These are phyloP conservation scores for Taenioides sp. DNA, from an alignment of 2,797 vertebrate species.

Conservation along the genomic window DNA sequence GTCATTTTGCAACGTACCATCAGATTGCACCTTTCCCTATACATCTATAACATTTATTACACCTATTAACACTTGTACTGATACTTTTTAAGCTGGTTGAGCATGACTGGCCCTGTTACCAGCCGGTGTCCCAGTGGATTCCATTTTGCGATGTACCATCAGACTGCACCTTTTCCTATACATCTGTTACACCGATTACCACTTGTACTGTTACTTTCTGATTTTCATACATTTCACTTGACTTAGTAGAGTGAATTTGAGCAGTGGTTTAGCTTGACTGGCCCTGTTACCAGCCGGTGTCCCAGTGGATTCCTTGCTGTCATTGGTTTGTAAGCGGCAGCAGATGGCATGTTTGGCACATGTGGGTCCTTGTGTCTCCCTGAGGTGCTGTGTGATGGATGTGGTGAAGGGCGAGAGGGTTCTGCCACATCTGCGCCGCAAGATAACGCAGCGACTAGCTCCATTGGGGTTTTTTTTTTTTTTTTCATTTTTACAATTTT, in stretches of 20 bases:
- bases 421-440: constrained; percentile 72
- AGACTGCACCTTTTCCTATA: neutral
- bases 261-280: constrained; percentile 63
- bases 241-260: constrained; percentile 51
- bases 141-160: no score
- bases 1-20: no score
- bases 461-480: constrained; percentile 59
- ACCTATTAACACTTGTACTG: no score
- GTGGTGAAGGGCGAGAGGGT: constrained; percentile 65
- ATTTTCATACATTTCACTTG: neutral
- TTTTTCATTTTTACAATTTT: constrained; percentile 36
- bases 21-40: no score
- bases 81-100: no score
- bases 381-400: constrained; percentile 78
- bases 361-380: constrained; percentile 69
- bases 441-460: constrained; percentile 74
- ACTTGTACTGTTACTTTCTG: neutral
- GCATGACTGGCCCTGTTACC: no score
- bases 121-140: no score
- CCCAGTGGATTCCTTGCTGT: constrained; percentile 74
- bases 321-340: constrained; percentile 80
- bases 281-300: constrained; percentile 72
- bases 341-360: constrained; percentile 77
- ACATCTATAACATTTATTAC: no score
- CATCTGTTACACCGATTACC: neutral